Evolutionary conservation across 1,140 invertebrate genomes (phyloP).

Genomic region (Drosophila paulistorum): DNA sequence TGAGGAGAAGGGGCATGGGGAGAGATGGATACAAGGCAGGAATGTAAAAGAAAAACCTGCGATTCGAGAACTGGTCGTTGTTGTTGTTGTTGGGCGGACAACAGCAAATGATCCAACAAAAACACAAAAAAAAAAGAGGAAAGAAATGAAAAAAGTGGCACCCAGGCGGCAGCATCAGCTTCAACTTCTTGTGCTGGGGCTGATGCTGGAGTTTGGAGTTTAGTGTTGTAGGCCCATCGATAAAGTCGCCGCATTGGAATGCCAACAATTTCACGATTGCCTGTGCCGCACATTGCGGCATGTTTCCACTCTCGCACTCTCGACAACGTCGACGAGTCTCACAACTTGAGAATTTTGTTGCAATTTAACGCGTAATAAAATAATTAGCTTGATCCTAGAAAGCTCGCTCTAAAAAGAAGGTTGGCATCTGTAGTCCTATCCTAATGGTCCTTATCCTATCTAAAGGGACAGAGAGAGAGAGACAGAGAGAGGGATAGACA

Average conservation of each 20-base stretch:
- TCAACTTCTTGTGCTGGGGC: conserved; percentile 35
- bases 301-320: conserved; percentile 56
- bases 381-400: conserved; percentile 62
- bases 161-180: conserved; percentile 56
- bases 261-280: conserved; percentile 78
- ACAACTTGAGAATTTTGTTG: conserved; percentile 71
- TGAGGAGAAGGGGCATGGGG: conserved; percentile 17
- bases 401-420: background rate
- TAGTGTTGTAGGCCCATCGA: conserved; percentile 47
- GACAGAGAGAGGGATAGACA: background rate
- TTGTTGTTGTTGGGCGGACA: conserved; percentile 40
- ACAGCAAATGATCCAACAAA: conserved; percentile 35
- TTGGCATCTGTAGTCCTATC: no score
- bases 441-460: conserved; percentile 28
- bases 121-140: conserved; percentile 14
- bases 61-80: conserved; percentile 67
- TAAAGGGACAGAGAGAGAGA: conserved; percentile 1
- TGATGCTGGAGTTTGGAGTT: conserved; percentile 18
- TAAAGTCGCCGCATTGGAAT: conserved; percentile 70
- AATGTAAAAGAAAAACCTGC: conserved; percentile 69
- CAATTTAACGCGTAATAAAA: conserved; percentile 80
- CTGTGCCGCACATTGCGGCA: conserved; percentile 73
- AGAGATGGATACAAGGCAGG: conserved; percentile 44
- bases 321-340: conserved; percentile 14
- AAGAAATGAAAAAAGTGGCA: conserved; percentile 67